phyloP scores from a whole-genome alignment of 2,797 vertebrate species.

The Catamblyrhynchus diadema region DNA sequence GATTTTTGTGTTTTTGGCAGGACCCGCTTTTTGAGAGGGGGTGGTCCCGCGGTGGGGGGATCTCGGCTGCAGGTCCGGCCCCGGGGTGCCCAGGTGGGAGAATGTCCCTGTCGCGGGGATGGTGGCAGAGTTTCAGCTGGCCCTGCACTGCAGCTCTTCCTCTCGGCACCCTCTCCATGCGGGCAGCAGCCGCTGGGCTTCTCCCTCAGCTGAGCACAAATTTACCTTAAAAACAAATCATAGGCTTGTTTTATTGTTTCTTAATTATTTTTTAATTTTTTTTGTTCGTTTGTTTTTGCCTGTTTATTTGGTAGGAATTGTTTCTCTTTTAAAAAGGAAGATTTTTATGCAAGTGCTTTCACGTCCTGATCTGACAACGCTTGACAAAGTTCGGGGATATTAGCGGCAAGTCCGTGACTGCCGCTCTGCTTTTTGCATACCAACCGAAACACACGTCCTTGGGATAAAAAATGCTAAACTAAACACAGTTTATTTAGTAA shows the following conservation, averaged over 20 bases:
- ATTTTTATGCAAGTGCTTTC: not conserved
- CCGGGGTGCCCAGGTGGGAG: not conserved
- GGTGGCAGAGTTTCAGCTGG: not conserved
- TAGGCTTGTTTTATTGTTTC: not conserved
- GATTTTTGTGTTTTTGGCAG: not conserved
- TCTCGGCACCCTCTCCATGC: not conserved
- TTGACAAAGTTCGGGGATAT: not conserved
- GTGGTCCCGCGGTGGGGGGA: too few species aligned
- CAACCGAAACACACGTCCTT: not conserved
- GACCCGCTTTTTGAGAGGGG: not conserved
- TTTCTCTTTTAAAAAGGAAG: not conserved
- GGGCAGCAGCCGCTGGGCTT: not conserved
- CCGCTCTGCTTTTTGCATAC: not conserved
- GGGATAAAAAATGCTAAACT: not conserved
- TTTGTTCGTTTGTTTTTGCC: not conserved
- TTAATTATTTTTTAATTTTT: not conserved
- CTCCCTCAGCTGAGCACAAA: not conserved
- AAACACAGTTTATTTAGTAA: not conserved
- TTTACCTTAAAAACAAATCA: not conserved
- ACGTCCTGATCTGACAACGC: not conserved
- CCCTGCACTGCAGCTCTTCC: not conserved
- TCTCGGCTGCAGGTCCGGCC: not conserved
- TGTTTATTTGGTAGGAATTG: accelerated
- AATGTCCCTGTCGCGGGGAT: not conserved
- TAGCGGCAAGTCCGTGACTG: not conserved